A percentile compares a stretch with the other conserved stretches of the same genome.
phyloP scores from a whole-genome alignment of 2,888 invertebrate genomes.

The Crepidodera aurea region DNA sequence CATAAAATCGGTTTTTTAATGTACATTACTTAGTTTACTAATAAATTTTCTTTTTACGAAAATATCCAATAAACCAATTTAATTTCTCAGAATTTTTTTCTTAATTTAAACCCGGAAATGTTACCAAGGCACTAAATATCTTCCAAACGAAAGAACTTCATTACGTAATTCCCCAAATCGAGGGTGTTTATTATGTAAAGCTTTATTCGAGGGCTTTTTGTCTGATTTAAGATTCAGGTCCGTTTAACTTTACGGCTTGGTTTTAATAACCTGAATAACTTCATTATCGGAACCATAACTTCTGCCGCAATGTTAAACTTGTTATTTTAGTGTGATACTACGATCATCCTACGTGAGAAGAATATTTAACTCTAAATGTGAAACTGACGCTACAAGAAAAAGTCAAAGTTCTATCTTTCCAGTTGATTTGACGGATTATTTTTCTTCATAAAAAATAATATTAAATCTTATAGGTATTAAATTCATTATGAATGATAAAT shows the following conservation, averaged over 20 bases:
- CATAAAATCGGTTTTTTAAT: too few species aligned
- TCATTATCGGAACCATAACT: conserved; percentile 47
- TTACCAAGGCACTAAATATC: neutral
- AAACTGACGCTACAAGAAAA: too few species aligned
- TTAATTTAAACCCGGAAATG: too few species aligned
- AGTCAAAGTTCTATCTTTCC: too few species aligned
- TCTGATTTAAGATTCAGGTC: conserved; percentile 43
- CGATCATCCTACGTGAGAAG: neutral
- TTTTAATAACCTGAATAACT: conserved; percentile 46
- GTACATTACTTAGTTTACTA: too few species aligned
- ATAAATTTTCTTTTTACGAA: too few species aligned
- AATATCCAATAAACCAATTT: neutral
- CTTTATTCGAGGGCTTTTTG: neutral
- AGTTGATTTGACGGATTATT: too few species aligned
- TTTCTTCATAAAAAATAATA: too few species aligned
- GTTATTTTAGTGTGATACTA: neutral
- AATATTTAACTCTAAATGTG: too few species aligned
- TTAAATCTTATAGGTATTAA: too few species aligned
- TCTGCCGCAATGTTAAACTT: conserved; percentile 13
- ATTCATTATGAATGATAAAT: too few species aligned
- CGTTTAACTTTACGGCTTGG: conserved; percentile 53
- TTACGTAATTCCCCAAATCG: neutral
- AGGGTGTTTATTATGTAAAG: neutral
- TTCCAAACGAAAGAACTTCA: neutral
- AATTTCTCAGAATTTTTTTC: neutral